Evolutionary conservation across 2,888 invertebrate genomes (phyloP), one percentile per base, ranked within the genome.

Genomic region (Lacanobia wlatinum): DNA sequence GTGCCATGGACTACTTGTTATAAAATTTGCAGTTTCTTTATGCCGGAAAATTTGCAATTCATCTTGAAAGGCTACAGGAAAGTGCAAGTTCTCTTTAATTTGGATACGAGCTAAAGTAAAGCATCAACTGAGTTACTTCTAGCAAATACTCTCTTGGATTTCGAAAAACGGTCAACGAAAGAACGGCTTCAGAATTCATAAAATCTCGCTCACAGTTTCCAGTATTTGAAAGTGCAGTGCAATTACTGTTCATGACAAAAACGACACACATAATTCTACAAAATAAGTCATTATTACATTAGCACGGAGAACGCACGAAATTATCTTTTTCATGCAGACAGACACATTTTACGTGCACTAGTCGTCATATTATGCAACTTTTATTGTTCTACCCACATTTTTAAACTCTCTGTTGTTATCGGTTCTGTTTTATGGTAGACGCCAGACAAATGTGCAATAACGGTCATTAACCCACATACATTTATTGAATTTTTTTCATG

Each of bases 211-310:
- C 34, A 16, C 46, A 50, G 46, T 61, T 56, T 63, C 14, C 28
- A 65, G 46, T 38, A 53, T 61, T 62, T 72, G 80, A 76, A 76
- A 71, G 76, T 76, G 23, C 46, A 66, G 16, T 28, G 43, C 52
- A 77, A 80, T 67, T 77, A 70, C 28, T 53, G 48, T 48, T 63
- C 53, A n/a, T 62, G 66, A 66, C 76, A 70, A 65, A 40, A 71
- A 65, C 58, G 61, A 72, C 56, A 76, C 52, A 70, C n/a, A 75
- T 69, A 65, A 80, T 63, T 58, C 38, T 46, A 73, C 63, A 67
- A 73, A 81, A 53, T 76, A 73, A 69, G 59, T 67, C 59, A 73
- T 69, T 77, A 69, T 70, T 46, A 64, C 77, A 81, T 80, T 80
- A 81, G 56, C 56, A 50, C 70, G n/a, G 63, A 73, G 82, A 80